Percentiles rank a stretch among this genome's conserved stretches.
Conservation (phyloP, 2,797 vertebrate genomes). For the Scolopax bukidnonensis region DNA sequence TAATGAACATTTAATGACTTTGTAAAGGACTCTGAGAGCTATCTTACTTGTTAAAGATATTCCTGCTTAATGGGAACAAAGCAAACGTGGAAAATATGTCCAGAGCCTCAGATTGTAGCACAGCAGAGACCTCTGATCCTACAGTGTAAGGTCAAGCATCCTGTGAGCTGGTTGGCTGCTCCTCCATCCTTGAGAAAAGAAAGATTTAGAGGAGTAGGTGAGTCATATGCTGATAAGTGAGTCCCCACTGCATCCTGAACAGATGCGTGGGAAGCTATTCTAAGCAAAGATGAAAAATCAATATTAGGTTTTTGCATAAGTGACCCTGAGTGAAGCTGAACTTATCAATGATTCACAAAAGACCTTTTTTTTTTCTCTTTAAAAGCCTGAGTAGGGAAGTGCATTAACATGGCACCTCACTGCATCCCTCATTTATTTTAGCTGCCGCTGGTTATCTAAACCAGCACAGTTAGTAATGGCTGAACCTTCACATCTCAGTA, state of each 20-base stretch:
- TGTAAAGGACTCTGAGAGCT: constrained; percentile 46
- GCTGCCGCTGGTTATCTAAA: not conserved
- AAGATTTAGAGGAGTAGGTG: constrained; percentile 70
- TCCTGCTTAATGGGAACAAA: constrained; percentile 53
- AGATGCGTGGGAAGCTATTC: constrained; percentile 70
- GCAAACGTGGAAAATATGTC: constrained; percentile 23
- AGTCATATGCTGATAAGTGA: constrained; percentile 77
- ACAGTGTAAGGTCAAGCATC: constrained; percentile 24
- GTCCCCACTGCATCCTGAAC: constrained; percentile 69
- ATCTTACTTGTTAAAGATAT: constrained; percentile 65
- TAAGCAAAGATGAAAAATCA: constrained; percentile 63
- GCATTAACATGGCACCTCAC: constrained; percentile 47
- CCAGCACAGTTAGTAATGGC: not conserved
- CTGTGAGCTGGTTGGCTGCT: constrained; percentile 23
- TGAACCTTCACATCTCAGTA: not conserved
- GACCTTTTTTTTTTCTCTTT: not conserved
- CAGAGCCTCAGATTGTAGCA: constrained; percentile 7
- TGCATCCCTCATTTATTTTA: constrained; percentile 22
- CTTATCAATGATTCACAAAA: constrained; percentile 80
- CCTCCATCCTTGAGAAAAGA: constrained; percentile 48
- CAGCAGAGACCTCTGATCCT: constrained; percentile 7
- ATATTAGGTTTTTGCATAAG: constrained; percentile 62
- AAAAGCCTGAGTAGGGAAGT: constrained; percentile 53
- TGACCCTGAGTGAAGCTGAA: constrained; percentile 76
- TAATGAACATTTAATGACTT: constrained; percentile 72